phyloP scores from a whole-genome alignment of 2,888 invertebrate genomes.

The Andrena camellia region DNA sequence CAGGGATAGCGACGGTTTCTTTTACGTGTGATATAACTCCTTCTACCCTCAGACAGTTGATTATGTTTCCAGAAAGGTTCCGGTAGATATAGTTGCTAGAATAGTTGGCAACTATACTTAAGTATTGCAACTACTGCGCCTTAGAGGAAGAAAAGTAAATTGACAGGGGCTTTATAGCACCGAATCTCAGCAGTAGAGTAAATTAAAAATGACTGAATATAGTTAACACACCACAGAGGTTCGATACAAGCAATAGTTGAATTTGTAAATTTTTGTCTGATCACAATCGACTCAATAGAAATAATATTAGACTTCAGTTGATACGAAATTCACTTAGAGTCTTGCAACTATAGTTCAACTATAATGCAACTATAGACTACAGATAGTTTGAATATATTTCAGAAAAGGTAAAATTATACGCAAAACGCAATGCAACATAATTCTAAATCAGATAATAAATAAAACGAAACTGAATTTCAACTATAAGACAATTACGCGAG shows the following conservation, averaged over 20 bases:
- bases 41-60: not conserved
- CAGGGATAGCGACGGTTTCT: too few species aligned
- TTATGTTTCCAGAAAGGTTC: not conserved
- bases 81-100: conserved; percentile 3
- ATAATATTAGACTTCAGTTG: too few species aligned
- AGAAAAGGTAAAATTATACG: not conserved
- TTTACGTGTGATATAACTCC: not conserved
- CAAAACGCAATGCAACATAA: not conserved
- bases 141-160: not conserved
- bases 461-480: not conserved
- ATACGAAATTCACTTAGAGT: too few species aligned
- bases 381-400: not conserved
- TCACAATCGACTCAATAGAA: too few species aligned
- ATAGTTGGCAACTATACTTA: conserved; percentile 14
- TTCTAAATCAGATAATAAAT: not conserved
- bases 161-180: not conserved
- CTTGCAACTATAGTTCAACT: not conserved
- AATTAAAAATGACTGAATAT: not conserved
- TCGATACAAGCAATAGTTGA: too few species aligned
- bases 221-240: not conserved
- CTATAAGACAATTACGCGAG: not conserved
- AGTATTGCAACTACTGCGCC: not conserved
- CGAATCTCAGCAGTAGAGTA: not conserved
- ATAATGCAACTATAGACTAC: not conserved
- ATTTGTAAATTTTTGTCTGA: too few species aligned